A percentile compares a stretch with the other conserved stretches of the same genome.
phyloP scores from a whole-genome alignment of 2,113 vertebrate species.

The Ciconia maguari region DNA sequence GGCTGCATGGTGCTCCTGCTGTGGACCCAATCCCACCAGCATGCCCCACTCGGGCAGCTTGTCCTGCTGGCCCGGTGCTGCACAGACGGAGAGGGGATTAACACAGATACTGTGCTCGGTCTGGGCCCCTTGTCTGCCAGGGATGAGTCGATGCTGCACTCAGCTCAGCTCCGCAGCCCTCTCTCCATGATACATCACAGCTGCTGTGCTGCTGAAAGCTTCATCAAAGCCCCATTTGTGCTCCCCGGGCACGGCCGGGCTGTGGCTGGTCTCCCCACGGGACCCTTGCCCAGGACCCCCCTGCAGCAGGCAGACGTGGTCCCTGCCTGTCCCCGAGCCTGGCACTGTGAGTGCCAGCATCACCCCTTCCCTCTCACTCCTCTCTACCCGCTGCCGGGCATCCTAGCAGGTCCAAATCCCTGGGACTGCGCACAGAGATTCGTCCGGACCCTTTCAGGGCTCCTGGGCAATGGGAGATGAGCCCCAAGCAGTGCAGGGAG shows the following conservation, averaged over 20 bases:
- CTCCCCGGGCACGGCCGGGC: neutral
- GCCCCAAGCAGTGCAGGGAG: fast-evolving
- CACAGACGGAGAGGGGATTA: fast-evolving
- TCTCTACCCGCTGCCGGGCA: fast-evolving
- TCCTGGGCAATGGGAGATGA: neutral
- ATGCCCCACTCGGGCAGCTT: neutral
- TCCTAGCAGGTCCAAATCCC: neutral
- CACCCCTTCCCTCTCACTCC: neutral
- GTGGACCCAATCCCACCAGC: fast-evolving
- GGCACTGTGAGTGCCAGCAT: neutral
- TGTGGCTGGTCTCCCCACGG: neutral
- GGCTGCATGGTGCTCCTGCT: neutral
- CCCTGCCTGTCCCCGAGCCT: neutral
- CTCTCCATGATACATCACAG: neutral
- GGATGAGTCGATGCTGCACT: fast-evolving
- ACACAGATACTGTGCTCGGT: fast-evolving
- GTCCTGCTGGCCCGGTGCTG: fast-evolving
- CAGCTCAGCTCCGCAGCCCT: neutral
- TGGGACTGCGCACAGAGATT: neutral
- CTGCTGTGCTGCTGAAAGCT: neutral
- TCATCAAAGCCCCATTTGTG: neutral
- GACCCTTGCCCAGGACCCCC: neutral
- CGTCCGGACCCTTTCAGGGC: fast-evolving
- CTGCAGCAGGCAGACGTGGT: fast-evolving
- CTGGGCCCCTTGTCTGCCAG: fast-evolving